phyloP scores from a whole-genome alignment of 2,888 invertebrate genomes.

The Caenorhabditis zanzibari region DNA sequence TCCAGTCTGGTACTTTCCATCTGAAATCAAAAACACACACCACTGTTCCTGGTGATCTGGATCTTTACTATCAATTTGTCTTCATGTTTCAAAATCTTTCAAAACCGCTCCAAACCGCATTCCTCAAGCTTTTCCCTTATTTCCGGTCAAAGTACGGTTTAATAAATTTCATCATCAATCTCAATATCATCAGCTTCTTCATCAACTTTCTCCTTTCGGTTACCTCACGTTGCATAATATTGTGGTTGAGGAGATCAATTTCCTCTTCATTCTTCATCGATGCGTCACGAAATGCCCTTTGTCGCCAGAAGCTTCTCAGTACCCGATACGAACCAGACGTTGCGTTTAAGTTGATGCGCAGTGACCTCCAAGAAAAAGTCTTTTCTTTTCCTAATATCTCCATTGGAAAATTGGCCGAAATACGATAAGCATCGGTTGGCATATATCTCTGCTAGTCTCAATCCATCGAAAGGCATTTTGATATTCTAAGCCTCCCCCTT shows the following conservation, averaged over 20 bases:
- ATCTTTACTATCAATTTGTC: no score
- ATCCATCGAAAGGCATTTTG: conserved; percentile 19
- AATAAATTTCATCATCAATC: conserved; percentile 14
- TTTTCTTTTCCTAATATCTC: conserved; percentile 1
- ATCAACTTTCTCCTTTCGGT: conserved; percentile 12
- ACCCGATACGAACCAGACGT: conserved; percentile 41
- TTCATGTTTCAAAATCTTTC: neutral
- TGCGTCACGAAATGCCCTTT: conserved; percentile 49
- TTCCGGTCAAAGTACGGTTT: conserved; percentile 16
- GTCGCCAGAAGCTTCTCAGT: conserved; percentile 15
- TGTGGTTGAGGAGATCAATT: conserved; percentile 25
- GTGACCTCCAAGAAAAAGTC: conserved; percentile 44
- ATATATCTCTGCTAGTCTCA: conserved; percentile 14
- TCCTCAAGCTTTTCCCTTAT: neutral
- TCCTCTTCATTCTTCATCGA: conserved; percentile 35
- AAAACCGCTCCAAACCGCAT: neutral
- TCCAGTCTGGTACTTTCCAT: no score
- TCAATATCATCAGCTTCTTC: conserved; percentile 15
- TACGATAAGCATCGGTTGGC: conserved; percentile 24
- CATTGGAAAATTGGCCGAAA: conserved; percentile 25
- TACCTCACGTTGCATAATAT: conserved; percentile 53
- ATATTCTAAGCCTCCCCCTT: conserved; percentile 8
- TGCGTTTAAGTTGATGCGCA: conserved; percentile 42
- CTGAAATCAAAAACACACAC: no score
- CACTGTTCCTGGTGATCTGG: no score